These are phyloP conservation scores for Rhombomys opimus DNA, from an alignment of 2,113 vertebrate genomes.

Conservation along the genomic window DNA sequence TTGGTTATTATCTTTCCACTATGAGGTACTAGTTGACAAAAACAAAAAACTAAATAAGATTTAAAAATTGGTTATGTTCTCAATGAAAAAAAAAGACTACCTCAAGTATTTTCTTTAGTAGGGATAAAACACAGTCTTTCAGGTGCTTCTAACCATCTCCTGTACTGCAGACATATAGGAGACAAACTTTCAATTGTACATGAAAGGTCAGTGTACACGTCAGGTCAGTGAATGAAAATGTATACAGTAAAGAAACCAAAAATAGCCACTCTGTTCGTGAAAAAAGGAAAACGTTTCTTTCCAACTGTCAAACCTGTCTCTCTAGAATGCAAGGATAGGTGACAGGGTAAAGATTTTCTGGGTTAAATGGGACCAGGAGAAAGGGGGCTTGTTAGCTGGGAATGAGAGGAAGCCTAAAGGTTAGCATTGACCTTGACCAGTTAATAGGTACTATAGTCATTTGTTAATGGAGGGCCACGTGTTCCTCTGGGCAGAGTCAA, in stretches of 20 bases:
- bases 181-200: background rate
- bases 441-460: background rate
- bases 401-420: background rate
- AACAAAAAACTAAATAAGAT: background rate
- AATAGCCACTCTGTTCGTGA: background rate
- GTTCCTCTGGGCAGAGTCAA: background rate
- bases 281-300: background rate
- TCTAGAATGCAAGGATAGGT: background rate
- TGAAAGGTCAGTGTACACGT: background rate
- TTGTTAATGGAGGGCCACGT: background rate
- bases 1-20: background rate
- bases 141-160: background rate
- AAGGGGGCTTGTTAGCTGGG: background rate
- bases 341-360: background rate
- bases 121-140: background rate
- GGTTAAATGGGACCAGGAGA: background rate
- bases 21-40: background rate
- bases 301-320: background rate
- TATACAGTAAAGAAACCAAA: background rate
- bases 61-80: background rate
- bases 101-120: background rate
- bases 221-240: background rate
- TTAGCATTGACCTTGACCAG: background rate
- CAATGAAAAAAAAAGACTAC: background rate
- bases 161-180: background rate